Evolutionary conservation across 2,888 invertebrate species (phyloP).

Genomic region (Deroplatys truncata): DNA sequence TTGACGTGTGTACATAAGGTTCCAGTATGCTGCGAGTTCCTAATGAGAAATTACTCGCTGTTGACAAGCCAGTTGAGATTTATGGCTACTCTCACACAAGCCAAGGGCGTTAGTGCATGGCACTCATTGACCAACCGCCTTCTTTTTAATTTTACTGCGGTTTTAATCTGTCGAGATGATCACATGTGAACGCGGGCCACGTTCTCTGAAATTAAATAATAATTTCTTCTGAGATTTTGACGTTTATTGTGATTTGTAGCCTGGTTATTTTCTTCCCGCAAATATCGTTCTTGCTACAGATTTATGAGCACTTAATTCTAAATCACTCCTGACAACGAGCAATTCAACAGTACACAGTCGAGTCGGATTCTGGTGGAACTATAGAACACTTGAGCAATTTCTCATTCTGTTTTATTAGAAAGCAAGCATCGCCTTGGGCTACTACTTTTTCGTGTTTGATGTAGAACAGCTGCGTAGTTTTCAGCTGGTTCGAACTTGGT

Average conservation of each 20-base stretch:
- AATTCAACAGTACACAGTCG: not conserved
- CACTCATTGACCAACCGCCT: not conserved
- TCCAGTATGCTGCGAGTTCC: not conserved
- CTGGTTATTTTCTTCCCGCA: not conserved
- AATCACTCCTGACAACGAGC: not conserved
- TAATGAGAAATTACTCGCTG: constrained; percentile 8
- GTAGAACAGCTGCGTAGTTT: too few species aligned
- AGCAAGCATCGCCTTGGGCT: too few species aligned
- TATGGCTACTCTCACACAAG: not conserved
- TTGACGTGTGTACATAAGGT: not conserved
- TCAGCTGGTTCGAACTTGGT: too few species aligned
- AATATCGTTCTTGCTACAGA: not conserved
- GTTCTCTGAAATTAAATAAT: not conserved
- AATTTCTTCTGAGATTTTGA: not conserved
- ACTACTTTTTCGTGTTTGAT: too few species aligned
- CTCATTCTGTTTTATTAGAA: not conserved
- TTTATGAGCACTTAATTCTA: not conserved
- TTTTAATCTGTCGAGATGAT: not conserved
- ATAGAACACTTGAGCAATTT: not conserved
- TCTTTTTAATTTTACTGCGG: not conserved
- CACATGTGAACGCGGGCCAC: not conserved
- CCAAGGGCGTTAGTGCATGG: not conserved
- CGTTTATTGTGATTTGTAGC: not conserved
- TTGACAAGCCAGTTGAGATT: not conserved
- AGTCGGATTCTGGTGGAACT: not conserved